Percentiles rank a stretch among this genome's conserved stretches.
Evolutionary conservation across 2,888 invertebrate species (phyloP).

Genomic region (Cataglyphis altisquamis): DNA sequence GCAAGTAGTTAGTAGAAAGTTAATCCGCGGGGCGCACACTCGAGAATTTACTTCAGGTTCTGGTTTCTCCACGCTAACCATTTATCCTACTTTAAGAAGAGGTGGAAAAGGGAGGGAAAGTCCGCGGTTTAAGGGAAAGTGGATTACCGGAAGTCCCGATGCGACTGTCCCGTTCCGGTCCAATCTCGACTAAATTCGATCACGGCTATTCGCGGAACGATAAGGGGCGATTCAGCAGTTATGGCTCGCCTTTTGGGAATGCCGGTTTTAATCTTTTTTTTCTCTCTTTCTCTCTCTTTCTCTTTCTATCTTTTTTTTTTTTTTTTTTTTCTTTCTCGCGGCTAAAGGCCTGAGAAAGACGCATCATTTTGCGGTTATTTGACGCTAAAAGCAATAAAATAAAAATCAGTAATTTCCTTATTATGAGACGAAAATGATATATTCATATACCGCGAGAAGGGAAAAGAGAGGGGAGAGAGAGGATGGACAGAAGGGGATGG

Average conservation of each 20-base stretch:
- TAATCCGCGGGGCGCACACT: conserved; percentile 72
- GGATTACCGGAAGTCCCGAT: conserved; percentile 77
- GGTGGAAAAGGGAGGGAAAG: conserved; percentile 34
- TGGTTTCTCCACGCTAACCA: conserved; percentile 75
- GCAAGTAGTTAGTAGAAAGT: conserved; percentile 74
- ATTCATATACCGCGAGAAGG: conserved; percentile 7
- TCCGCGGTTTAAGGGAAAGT: conserved; percentile 78
- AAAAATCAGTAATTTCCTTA: conserved; percentile 41
- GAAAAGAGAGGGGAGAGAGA: no score
- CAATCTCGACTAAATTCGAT: conserved; percentile 76
- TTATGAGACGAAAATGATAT: conserved; percentile 25
- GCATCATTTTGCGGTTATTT: conserved; percentile 38
- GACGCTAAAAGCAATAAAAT: conserved; percentile 35
- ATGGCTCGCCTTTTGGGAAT: conserved; percentile 49
- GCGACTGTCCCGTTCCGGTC: conserved; percentile 72
- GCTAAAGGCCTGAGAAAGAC: not conserved
- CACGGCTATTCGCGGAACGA: conserved; percentile 73
- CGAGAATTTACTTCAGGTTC: conserved; percentile 76
- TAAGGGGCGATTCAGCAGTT: conserved; percentile 70
- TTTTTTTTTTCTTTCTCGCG: not conserved
- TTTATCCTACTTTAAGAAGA: conserved; percentile 75
- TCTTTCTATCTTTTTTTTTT: not conserved
- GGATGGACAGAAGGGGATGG: not conserved
- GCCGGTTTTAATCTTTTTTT: conserved; percentile 49
- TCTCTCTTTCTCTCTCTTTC: not conserved